phyloP scores from a whole-genome alignment of 2,797 vertebrate genomes.

The Dermochelys coriacea region DNA sequence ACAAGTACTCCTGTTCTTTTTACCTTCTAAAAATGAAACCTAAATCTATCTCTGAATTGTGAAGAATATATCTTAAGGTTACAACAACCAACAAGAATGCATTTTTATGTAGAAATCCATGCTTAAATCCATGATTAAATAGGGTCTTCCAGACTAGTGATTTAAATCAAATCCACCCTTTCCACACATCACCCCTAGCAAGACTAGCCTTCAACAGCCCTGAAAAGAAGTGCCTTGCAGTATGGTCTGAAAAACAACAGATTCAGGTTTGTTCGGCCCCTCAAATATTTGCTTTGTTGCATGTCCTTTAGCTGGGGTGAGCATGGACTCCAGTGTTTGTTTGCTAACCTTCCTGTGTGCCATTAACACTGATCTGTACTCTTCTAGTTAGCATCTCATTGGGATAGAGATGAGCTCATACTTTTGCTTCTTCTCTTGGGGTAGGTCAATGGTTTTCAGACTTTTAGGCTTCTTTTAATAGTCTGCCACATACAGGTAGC shows the following conservation, averaged over 20 bases:
- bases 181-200: too few species aligned
- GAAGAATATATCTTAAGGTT: too few species aligned
- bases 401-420: neutral
- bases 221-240: neutral
- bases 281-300: neutral
- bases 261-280: neutral
- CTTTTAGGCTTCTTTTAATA: neutral
- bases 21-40: too few species aligned
- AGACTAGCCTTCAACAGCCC: neutral
- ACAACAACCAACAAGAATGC: too few species aligned
- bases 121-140: too few species aligned
- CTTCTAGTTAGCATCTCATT: neutral
- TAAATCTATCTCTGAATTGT: too few species aligned
- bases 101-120: too few species aligned
- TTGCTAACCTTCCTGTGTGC: neutral
- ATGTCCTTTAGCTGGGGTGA: neutral
- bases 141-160: too few species aligned
- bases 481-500: neutral
- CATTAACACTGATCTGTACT: neutral
- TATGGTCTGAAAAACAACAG: neutral
- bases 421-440: neutral
- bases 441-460: neutral
- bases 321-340: neutral
- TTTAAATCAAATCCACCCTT: too few species aligned
- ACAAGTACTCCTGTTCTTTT: too few species aligned